Conservation (phyloP, 2,797 vertebrate species). For the Amphiprion clarkii region DNA sequence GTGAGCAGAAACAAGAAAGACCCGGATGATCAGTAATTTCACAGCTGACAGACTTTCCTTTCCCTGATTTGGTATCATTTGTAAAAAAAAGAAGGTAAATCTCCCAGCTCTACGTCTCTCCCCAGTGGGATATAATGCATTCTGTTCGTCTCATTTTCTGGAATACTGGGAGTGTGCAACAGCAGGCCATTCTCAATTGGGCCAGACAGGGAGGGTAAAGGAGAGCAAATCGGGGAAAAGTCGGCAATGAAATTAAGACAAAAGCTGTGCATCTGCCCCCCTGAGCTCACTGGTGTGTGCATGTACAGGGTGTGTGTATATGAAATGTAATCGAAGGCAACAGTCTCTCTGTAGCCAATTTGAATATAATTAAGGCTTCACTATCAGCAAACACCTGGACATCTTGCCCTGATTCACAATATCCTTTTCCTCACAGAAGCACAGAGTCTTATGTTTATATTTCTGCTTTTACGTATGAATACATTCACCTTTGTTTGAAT, state of each 20-base stretch:
- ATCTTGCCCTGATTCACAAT: slow-evolving; percentile 45
- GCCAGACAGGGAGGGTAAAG: slow-evolving; percentile 63
- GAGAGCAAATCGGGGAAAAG: slow-evolving; percentile 74
- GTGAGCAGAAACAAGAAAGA: slow-evolving; percentile 81
- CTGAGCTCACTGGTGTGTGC: slow-evolving; percentile 47
- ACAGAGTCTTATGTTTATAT: slow-evolving; percentile 35
- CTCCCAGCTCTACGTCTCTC: slow-evolving; percentile 67
- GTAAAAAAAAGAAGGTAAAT: slow-evolving; percentile 77
- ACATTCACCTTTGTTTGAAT: slow-evolving; percentile 20
- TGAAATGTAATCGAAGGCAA: slow-evolving; percentile 35
- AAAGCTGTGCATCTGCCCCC: slow-evolving; percentile 68
- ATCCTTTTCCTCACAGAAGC: slow-evolving; percentile 35
- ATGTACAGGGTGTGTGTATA: slow-evolving; percentile 40
- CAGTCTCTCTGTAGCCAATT: slow-evolving; percentile 27
- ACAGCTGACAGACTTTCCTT: slow-evolving; percentile 84
- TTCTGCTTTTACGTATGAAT: background rate
- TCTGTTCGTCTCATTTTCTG: slow-evolving; percentile 80
- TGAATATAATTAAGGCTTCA: slow-evolving; percentile 59
- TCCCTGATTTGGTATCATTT: slow-evolving; percentile 85
- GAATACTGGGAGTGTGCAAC: slow-evolving; percentile 62
- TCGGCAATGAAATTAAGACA: slow-evolving; percentile 80
- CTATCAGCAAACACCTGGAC: slow-evolving; percentile 68
- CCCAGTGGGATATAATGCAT: slow-evolving; percentile 70
- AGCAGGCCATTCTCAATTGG: slow-evolving; percentile 65
- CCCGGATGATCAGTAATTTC: slow-evolving; percentile 89